Percentiles rank a stretch among this genome's conserved stretches.
Conservation (phyloP, 2,113 vertebrate genomes). For the Empidonax traillii region DNA sequence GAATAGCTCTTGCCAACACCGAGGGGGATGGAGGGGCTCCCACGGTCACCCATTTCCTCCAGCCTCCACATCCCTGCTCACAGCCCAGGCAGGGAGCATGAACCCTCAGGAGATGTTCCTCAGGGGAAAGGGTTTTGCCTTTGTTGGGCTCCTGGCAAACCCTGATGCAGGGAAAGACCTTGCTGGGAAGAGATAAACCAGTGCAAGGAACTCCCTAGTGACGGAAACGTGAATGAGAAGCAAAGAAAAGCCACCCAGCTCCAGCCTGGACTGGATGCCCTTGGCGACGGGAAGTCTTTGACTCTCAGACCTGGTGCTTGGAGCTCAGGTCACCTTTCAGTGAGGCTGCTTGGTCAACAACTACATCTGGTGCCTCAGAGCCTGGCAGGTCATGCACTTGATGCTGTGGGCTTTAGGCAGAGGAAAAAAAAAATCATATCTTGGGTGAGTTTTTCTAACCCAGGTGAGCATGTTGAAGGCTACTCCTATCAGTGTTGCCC, state of each 20-base stretch:
- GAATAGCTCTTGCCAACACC: not conserved
- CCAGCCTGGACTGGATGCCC: not conserved
- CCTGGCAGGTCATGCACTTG: not conserved
- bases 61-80: not conserved
- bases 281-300: not conserved
- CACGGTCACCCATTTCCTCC: not conserved
- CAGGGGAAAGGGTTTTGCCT: not conserved
- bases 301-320: not conserved
- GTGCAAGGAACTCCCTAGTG: not conserved
- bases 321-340: not conserved
- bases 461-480: not conserved
- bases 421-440: not conserved
- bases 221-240: not conserved
- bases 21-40: accelerated
- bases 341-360: not conserved
- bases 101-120: not conserved
- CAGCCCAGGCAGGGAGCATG: not conserved
- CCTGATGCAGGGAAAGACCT: not conserved
- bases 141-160: not conserved
- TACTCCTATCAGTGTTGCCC: not conserved
- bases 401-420: not conserved
- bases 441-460: not conserved
- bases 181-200: not conserved
- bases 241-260: not conserved
- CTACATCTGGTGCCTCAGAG: not conserved